A percentile compares a stretch with the other conserved stretches of the same genome.
Conservation (phyloP, 2,888 invertebrate genomes). For the Megastigmus dorsalis region DNA sequence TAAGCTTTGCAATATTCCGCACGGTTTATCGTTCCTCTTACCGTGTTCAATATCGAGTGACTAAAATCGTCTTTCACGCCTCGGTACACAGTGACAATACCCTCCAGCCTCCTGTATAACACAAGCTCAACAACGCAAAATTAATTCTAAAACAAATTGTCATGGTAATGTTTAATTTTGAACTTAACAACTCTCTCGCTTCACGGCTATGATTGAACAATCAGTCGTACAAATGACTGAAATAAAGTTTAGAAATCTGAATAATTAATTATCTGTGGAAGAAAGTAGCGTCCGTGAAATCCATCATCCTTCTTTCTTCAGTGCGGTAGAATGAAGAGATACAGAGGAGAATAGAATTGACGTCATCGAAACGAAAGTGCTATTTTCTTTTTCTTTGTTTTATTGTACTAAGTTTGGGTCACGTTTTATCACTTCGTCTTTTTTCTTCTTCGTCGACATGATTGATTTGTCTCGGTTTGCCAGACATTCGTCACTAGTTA, state of each 20-base stretch:
- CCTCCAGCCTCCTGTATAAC: too few relatives aligned
- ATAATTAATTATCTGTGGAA: too few relatives aligned
- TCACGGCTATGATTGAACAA: too few relatives aligned
- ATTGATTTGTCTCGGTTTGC: constrained; percentile 28
- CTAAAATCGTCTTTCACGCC: not conserved
- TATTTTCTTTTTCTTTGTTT: not conserved
- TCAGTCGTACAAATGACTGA: too few relatives aligned
- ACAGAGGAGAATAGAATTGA: constrained; percentile 30
- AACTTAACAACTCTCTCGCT: too few relatives aligned
- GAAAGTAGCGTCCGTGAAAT: too few relatives aligned
- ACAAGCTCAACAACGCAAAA: too few relatives aligned
- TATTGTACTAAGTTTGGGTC: not conserved
- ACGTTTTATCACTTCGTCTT: constrained; percentile 27
- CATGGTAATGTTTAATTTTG: too few relatives aligned
- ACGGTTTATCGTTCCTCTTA: constrained; percentile 7
- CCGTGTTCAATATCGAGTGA: not conserved
- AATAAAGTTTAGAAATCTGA: too few relatives aligned
- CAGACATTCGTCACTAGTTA: constrained; percentile 27
- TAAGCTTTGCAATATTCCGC: not conserved
- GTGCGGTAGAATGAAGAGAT: not conserved
- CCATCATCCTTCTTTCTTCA: not conserved
- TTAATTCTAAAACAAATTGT: too few relatives aligned
- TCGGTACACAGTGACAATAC: too few relatives aligned
- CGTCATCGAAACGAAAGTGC: constrained; percentile 36
- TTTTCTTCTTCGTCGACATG: not conserved